Conservation (phyloP, 2,113 vertebrate species). For the Ellobius talpinus region DNA sequence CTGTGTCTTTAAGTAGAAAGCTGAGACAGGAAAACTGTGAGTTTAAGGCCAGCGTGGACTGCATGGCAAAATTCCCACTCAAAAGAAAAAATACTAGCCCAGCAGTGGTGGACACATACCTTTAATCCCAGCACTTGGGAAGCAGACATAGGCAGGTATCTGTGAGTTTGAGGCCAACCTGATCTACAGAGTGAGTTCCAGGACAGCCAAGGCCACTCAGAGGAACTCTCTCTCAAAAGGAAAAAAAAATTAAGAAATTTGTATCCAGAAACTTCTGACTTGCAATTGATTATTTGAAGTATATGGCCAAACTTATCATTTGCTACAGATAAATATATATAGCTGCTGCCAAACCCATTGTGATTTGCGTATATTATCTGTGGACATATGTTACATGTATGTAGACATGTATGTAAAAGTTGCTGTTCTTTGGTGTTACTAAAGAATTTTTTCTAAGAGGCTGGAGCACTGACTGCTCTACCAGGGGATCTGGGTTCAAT, state of each 20-base stretch:
- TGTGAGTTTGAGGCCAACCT: background rate
- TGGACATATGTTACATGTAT: background rate
- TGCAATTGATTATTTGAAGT: slow-evolving; percentile 43
- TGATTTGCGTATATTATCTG: background rate
- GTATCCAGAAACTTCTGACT: slow-evolving; percentile 30
- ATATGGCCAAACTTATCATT: slow-evolving; percentile 12
- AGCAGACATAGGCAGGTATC: background rate
- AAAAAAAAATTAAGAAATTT: background rate
- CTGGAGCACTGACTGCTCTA: background rate
- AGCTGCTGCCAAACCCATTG: background rate
- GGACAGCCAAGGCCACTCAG: background rate
- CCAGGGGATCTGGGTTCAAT: background rate
- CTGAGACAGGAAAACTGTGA: background rate
- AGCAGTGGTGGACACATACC: background rate
- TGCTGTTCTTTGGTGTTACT: slow-evolving; percentile 27
- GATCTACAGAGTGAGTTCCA: background rate
- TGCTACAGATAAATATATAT: background rate
- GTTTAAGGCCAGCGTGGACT: background rate
- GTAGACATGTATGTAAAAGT: background rate
- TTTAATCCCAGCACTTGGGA: background rate
- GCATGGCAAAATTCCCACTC: background rate
- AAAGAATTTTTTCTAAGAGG: background rate
- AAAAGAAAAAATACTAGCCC: background rate
- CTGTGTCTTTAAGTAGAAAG: background rate
- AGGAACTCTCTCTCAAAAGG: background rate